Percentiles rank a stretch among this genome's conserved stretches.
Evolutionary conservation across 2,797 vertebrate genomes (phyloP).

Genomic region (Lagorchestes hirsutus): DNA sequence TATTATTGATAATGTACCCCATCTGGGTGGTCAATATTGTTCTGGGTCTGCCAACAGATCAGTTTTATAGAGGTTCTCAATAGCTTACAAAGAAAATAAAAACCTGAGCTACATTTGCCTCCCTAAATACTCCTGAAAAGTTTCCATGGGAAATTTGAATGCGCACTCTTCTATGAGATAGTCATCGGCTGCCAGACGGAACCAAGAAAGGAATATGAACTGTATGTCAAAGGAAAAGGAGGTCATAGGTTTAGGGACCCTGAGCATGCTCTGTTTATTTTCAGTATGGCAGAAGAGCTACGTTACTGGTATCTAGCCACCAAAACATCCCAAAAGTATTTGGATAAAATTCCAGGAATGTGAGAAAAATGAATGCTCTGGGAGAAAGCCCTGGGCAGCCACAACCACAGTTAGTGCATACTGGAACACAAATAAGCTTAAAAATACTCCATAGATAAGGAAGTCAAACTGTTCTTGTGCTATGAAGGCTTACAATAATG

Average conservation of each 20-base stretch:
- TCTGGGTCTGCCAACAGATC: not conserved
- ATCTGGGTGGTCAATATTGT: not conserved
- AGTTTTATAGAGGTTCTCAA: not conserved
- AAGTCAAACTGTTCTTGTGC: not conserved
- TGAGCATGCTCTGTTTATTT: not conserved
- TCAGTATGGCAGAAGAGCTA: not conserved
- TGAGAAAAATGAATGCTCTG: not conserved
- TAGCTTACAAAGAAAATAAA: not conserved
- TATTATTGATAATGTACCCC: not conserved
- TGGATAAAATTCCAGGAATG: conserved; percentile 2
- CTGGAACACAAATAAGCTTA: not conserved
- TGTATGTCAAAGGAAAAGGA: not conserved
- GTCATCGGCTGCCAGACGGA: not conserved
- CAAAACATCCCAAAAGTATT: not conserved
- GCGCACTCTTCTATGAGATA: not conserved
- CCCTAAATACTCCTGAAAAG: not conserved
- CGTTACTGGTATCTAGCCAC: not conserved
- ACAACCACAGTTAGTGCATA: not conserved
- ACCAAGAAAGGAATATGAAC: not conserved
- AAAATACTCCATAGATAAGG: not conserved
- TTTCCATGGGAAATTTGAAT: not conserved
- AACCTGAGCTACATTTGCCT: not conserved
- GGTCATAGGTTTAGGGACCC: not conserved
- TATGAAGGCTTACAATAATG: not conserved
- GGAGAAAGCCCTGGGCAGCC: not conserved